Evolutionary conservation across 2,113 vertebrate species (phyloP), one percentile per base, ranked within the genome.

Genomic region (Perca schrenkii): DNA sequence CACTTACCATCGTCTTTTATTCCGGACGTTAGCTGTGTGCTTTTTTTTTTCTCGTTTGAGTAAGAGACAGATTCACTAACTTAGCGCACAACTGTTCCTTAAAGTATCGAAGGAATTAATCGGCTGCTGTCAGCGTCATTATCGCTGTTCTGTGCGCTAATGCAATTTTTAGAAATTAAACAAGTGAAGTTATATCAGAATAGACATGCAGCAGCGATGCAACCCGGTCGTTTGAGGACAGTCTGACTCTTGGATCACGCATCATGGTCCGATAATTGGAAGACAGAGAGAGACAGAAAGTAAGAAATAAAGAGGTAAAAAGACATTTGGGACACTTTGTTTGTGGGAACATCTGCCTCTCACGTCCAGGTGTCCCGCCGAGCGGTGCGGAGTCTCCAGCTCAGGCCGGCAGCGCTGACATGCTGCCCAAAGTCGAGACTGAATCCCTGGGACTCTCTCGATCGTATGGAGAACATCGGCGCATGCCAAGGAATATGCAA

Each of bases 361-460:
- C 92, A 91, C 94, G 95, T 95, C 93, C 96, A 96, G 96, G 96
- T 96, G 96, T 94, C 92, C 94, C 91, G 92, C 95, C 92, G 91
- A 92, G 95, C 94, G 88, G 94, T 93, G 95, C 91, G 94, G 91
- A 94, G 95, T 88, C 84, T 92, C 91, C 89, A 90, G 85, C 86
- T 94, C 94, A 91, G 92, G 92, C 95, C 90, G 92, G 96, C 94
- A 83, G 95, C 94, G 97, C 96, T 95, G 98, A 95, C 97, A 99
- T 99, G 98, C 97, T 99, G 93, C 98, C 98, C 90, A 99, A 99
- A 97, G 96, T 96, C 96, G 97, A 99, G 94, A 96, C 97, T 89
- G 98, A 99, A 95, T 96, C 97, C 84, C 92, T 97, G 88, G 97
- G 97, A 96, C 96, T 98, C 93, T 93, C 96, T 93, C 96, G 97